Percentiles rank a stretch among this genome's conserved stretches.
phyloP scores from a whole-genome alignment of 2,797 vertebrate species.

The Bovichtus diacanthus region DNA sequence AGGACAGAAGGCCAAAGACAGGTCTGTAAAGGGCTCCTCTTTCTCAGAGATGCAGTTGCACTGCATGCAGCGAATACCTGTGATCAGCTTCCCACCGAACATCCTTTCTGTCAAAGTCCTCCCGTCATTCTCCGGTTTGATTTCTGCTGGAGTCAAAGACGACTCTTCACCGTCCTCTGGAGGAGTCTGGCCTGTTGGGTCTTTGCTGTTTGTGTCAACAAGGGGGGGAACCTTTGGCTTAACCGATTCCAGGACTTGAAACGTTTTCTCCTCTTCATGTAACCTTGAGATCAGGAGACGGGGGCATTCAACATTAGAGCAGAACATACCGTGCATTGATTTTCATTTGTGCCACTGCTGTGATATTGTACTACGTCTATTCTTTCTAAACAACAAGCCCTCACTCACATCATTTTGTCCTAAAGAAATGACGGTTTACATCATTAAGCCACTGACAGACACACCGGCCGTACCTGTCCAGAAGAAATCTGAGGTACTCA shows the following conservation, averaged over 20 bases:
- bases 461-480: slow-evolving; percentile 91
- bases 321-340: neutral
- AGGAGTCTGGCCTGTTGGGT: slow-evolving; percentile 52
- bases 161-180: slow-evolving; percentile 63
- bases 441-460: neutral
- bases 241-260: slow-evolving; percentile 84
- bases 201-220: slow-evolving; percentile 45
- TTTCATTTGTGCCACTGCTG: neutral
- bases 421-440: neutral
- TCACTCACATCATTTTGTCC: neutral
- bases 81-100: slow-evolving; percentile 95
- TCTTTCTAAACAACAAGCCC: neutral
- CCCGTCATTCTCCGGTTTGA: slow-evolving; percentile 64
- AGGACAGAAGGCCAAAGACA: slow-evolving; percentile 96
- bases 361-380: neutral
- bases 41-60: slow-evolving; percentile 95
- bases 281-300: slow-evolving; percentile 84
- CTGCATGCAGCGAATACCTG: slow-evolving; percentile 93
- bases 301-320: slow-evolving; percentile 1
- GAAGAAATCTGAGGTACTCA: slow-evolving; percentile 96
- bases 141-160: slow-evolving; percentile 28
- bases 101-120: slow-evolving; percentile 94
- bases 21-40: slow-evolving; percentile 96
- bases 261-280: slow-evolving; percentile 96
- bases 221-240: slow-evolving; percentile 59